Conservation (phyloP, 2,797 vertebrate genomes). For the Sternotherus odoratus region DNA sequence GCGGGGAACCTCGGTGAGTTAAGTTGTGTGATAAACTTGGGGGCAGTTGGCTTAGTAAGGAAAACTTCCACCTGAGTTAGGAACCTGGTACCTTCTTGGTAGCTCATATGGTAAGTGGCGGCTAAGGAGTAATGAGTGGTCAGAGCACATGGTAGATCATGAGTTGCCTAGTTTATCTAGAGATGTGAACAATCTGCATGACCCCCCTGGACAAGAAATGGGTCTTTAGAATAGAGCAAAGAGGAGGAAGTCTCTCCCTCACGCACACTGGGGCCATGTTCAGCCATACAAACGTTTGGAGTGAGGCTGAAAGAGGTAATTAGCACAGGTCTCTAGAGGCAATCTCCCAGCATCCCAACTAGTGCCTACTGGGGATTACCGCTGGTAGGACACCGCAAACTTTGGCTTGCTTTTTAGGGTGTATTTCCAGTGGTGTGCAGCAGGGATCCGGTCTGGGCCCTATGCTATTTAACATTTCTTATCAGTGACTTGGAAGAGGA, state of each 20-base stretch:
- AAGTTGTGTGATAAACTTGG: neutral
- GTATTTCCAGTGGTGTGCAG: neutral
- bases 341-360: slow-evolving; percentile 44
- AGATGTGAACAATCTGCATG: slow-evolving; percentile 3
- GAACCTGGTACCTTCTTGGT: neutral
- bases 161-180: neutral
- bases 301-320: rapidly evolving
- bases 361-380: slow-evolving; percentile 46
- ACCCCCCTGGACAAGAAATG: neutral
- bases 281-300: neutral
- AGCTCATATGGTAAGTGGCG: slow-evolving; percentile 57
- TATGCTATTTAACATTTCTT: neutral
- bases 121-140: slow-evolving; percentile 2
- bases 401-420: neutral
- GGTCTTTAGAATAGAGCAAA: neutral
- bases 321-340: slow-evolving; percentile 21
- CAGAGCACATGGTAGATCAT: slow-evolving; percentile 20
- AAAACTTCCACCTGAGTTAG: slow-evolving; percentile 19
- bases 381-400: neutral
- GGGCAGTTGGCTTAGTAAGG: neutral
- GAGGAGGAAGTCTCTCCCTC: neutral
- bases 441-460: neutral
- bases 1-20: neutral
- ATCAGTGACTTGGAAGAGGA: neutral
- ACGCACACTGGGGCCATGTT: neutral